Conservation (phyloP, 1,140 invertebrate genomes). For the Dendroctonus ponderosae region DNA sequence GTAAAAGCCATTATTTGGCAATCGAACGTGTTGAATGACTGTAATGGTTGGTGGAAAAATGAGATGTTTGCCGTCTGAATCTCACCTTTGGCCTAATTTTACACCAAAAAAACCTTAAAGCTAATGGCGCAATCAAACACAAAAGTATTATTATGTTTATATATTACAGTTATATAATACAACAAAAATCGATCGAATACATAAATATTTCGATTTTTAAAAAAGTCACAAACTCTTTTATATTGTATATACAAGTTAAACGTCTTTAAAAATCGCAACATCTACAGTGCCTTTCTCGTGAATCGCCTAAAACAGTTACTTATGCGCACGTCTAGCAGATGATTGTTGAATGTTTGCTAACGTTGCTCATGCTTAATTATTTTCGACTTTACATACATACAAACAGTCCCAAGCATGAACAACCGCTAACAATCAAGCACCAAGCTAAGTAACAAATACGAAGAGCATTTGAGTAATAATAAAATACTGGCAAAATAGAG, state of each 20-base stretch:
- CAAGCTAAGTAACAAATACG: background rate
- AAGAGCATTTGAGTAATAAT: constrained; percentile 22
- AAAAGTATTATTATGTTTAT: constrained; percentile 35
- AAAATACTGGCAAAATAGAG: constrained; percentile 39
- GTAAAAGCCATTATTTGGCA: background rate
- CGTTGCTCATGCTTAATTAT: too few species aligned
- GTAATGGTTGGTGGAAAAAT: constrained; percentile 1
- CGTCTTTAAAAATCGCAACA: constrained; percentile 38
- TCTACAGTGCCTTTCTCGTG: constrained; percentile 14
- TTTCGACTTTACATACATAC: too few species aligned
- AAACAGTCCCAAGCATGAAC: constrained; percentile 7
- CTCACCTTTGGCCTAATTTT: background rate
- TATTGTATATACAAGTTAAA: constrained; percentile 35
- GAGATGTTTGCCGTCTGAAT: background rate
- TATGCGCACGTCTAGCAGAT: background rate
- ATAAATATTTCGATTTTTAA: constrained; percentile 40
- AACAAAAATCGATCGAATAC: constrained; percentile 34
- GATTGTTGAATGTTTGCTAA: too few species aligned
- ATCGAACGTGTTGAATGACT: constrained; percentile 9
- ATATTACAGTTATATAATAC: constrained; percentile 41
- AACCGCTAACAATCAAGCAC: constrained; percentile 3
- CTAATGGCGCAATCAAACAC: constrained; percentile 28
- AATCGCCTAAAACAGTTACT: constrained; percentile 31
- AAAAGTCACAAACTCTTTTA: constrained; percentile 28
- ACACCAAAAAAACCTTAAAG: constrained; percentile 4